Conservation (phyloP, 2,888 invertebrate genomes). For the Chironomus riparius region DNA sequence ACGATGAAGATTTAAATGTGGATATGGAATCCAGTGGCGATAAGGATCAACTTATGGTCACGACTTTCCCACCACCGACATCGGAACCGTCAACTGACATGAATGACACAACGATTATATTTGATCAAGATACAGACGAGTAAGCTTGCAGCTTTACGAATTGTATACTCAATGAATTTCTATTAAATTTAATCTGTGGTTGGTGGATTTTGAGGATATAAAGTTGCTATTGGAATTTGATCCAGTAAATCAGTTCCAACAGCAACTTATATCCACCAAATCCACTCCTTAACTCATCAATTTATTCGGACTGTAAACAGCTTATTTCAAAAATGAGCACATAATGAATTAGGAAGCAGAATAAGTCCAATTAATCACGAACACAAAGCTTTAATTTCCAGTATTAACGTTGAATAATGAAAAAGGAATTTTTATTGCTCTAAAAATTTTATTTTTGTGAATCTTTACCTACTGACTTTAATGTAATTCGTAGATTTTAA, state of each 20-base stretch:
- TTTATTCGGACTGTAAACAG: neutral
- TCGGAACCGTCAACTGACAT: neutral
- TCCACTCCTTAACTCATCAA: neutral
- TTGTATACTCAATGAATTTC: neutral
- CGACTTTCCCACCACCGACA: neutral
- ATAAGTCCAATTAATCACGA: too few species aligned
- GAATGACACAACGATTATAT: slow-evolving; percentile 19
- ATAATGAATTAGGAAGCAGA: too few species aligned
- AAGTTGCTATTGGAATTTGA: too few species aligned
- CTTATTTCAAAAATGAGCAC: too few species aligned
- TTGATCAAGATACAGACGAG: slow-evolving; percentile 13
- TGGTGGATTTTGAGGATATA: neutral
- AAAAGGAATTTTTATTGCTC: too few species aligned
- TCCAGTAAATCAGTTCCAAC: too few species aligned
- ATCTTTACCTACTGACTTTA: too few species aligned
- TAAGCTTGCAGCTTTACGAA: neutral
- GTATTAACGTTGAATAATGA: neutral
- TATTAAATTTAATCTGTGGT: neutral
- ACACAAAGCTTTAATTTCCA: slow-evolving; percentile 14
- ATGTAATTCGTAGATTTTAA: too few species aligned
- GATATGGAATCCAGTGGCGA: slow-evolving; percentile 11
- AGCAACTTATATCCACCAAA: neutral
- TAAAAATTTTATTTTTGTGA: too few species aligned
- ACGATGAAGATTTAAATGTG: slow-evolving; percentile 14
- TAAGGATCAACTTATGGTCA: neutral